phyloP scores from a whole-genome alignment of 2,113 vertebrate species.

The Chaetodon auriga region DNA sequence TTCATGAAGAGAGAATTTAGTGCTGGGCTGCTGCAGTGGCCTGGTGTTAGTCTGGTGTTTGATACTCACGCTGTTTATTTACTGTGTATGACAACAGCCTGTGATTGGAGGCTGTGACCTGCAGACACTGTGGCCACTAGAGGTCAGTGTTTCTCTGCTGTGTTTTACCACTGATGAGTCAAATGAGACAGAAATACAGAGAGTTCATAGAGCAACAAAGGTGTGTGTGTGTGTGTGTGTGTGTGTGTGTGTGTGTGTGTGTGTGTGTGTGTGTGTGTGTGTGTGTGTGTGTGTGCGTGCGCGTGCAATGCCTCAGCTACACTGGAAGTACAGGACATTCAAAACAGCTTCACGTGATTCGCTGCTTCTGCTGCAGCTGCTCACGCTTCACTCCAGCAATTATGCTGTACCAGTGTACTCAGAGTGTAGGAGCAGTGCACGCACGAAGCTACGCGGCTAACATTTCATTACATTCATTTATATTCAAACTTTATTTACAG shows the following conservation, averaged over 20 bases:
- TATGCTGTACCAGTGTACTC: not conserved
- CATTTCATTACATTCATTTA: not conserved
- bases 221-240: not conserved
- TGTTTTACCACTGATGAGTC: not conserved
- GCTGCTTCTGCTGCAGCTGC: not conserved
- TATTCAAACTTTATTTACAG: not conserved
- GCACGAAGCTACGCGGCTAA: not conserved
- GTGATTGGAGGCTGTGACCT: not conserved
- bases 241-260: too few relatives aligned
- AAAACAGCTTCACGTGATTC: not conserved
- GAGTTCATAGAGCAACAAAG: not conserved
- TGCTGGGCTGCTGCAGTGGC: not conserved
- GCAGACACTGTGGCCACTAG: conserved; percentile 14
- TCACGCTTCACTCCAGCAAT: not conserved
- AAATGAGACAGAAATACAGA: not conserved
- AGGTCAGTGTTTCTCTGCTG: conserved; percentile 38
- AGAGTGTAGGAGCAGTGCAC: not conserved
- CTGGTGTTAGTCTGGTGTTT: not conserved
- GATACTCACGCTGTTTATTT: not conserved
- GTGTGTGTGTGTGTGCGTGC: not conserved
- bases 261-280: not conserved
- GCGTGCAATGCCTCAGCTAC: not conserved
- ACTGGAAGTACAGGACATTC: not conserved
- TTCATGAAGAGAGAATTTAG: not conserved
- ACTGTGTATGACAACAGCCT: not conserved